phyloP scores from a whole-genome alignment of 92 coral and sea anemone species.

The Zoanthus gigantus region DNA sequence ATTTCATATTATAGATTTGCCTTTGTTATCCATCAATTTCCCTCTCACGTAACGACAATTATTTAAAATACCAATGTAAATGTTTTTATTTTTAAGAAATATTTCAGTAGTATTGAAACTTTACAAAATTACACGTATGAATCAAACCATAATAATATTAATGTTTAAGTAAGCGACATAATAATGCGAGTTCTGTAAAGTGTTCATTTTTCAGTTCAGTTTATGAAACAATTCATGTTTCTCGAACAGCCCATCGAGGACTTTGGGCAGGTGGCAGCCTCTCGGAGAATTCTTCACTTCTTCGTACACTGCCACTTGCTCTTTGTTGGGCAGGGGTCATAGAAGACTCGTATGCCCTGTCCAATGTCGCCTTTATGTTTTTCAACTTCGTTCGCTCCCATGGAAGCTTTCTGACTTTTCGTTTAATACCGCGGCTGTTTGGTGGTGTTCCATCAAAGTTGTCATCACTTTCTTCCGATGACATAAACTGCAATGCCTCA shows the following conservation, averaged over 20 bases:
- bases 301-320: background rate
- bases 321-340: slow-evolving; percentile 4
- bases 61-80: background rate
- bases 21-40: background rate
- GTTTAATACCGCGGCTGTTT: slow-evolving; percentile 3
- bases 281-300: slow-evolving; percentile 15
- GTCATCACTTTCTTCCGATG: slow-evolving; percentile 4
- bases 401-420: background rate
- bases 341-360: slow-evolving; percentile 5
- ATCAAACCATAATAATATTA: no score
- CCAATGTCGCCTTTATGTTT: slow-evolving; percentile 11
- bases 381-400: background rate
- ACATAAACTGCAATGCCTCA: background rate
- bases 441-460: background rate
- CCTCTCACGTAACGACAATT: slow-evolving; percentile 4
- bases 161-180: no score
- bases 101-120: no score
- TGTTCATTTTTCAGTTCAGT: slow-evolving; percentile 19
- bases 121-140: no score
- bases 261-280: slow-evolving; percentile 32
- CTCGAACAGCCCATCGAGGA: slow-evolving; percentile 29
- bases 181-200: background rate
- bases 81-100: background rate
- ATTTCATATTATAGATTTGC: background rate
- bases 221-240: background rate